A percentile compares a stretch with the other conserved stretches of the same genome.
Conservation (phyloP, 2,113 vertebrate species). For the Pomatostomus ruficeps region DNA sequence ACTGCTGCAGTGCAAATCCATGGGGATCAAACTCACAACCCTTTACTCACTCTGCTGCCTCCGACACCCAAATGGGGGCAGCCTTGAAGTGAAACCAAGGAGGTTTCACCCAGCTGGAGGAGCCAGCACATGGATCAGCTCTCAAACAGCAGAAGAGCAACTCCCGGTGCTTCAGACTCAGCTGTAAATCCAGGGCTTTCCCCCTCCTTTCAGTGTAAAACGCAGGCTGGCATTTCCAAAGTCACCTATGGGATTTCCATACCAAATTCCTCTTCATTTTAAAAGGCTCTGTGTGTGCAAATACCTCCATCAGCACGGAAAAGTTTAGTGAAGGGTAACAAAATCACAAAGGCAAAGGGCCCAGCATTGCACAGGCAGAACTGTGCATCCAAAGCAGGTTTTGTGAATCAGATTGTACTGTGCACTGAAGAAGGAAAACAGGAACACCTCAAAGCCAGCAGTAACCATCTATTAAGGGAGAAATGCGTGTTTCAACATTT, state of each 20-base stretch:
- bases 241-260: background rate
- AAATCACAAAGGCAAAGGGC: background rate
- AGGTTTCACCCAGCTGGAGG: background rate
- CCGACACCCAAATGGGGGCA: fast-evolving
- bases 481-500: background rate
- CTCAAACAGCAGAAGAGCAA: background rate
- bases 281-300: background rate
- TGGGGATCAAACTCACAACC: background rate
- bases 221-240: background rate
- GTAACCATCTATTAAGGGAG: background rate
- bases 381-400: background rate
- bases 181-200: background rate
- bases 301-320: background rate
- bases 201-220: background rate
- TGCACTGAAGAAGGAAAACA: background rate
- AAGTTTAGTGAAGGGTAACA: background rate
- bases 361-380: background rate
- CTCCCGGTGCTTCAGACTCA: background rate
- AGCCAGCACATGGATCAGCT: background rate
- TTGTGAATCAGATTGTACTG: background rate
- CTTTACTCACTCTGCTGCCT: background rate
- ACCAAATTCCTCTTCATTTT: background rate
- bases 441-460: background rate
- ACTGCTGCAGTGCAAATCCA: background rate
- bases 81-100: background rate